phyloP scores from a whole-genome alignment of 2,113 vertebrate species.

The Tamias sibiricus region DNA sequence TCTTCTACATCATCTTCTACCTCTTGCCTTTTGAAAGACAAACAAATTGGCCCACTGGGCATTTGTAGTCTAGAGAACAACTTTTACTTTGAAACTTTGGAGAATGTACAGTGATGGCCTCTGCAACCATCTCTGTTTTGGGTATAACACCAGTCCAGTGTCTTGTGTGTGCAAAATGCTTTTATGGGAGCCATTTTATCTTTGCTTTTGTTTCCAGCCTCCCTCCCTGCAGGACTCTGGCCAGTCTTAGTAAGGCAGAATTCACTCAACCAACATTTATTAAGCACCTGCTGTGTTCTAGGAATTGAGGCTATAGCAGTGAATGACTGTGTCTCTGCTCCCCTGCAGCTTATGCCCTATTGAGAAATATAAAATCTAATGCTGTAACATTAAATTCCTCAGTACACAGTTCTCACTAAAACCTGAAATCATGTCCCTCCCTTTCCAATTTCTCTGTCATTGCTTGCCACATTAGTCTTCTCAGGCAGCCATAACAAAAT shows the following conservation, averaged over 20 bases:
- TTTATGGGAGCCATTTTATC: not conserved
- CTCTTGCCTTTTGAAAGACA: slow-evolving; percentile 30
- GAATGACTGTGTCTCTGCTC: not conserved
- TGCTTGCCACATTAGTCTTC: not conserved
- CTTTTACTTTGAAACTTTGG: not conserved
- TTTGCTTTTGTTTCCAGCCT: not conserved
- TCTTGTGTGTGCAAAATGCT: slow-evolving; percentile 11
- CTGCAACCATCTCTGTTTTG: not conserved
- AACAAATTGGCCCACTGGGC: not conserved
- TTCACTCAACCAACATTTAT: slow-evolving; percentile 31
- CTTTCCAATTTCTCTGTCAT: not conserved
- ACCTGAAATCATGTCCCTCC: not conserved
- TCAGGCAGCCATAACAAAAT: not conserved
- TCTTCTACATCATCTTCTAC: not conserved
- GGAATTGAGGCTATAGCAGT: not conserved
- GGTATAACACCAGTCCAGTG: not conserved
- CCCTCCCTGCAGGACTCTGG: not conserved
- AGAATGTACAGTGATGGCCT: not conserved
- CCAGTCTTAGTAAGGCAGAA: not conserved
- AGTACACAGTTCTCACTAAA: not conserved
- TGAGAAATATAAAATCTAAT: slow-evolving; percentile 33
- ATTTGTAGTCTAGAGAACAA: not conserved
- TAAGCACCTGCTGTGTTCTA: slow-evolving; percentile 20
- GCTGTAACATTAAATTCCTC: not conserved
- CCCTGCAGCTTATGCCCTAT: not conserved